phyloP scores from a whole-genome alignment of 2,113 vertebrate species.

The Indicator indicator region DNA sequence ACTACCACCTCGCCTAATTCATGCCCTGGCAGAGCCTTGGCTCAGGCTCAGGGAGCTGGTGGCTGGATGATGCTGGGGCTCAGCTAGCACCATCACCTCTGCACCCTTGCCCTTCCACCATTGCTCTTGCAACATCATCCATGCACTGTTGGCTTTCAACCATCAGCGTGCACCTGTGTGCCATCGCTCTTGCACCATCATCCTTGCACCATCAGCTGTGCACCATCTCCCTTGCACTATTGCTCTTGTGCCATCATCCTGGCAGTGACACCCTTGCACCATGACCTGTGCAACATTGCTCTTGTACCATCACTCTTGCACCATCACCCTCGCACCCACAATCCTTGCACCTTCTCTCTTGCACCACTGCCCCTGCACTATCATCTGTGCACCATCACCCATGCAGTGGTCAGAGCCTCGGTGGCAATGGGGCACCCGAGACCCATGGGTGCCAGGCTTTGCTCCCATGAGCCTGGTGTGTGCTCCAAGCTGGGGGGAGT shows the following conservation, averaged over 20 bases:
- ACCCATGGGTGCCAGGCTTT: not conserved
- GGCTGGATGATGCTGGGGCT: not conserved
- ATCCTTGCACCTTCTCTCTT: too few species aligned
- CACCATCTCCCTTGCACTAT: rapidly evolving
- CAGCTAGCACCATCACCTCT: rapidly evolving
- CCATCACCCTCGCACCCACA: not conserved
- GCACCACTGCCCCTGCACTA: too few species aligned
- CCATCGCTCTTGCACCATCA: not conserved
- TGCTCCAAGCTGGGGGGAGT: not conserved
- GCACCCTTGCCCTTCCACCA: not conserved
- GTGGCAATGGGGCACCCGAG: rapidly evolving
- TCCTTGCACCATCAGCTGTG: not conserved
- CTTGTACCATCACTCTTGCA: rapidly evolving
- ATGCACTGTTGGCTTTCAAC: not conserved
- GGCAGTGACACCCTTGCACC: not conserved
- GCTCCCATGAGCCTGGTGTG: rapidly evolving
- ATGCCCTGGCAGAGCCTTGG: not conserved
- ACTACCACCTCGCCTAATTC: not conserved
- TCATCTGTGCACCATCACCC: not conserved
- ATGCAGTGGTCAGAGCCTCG: not conserved
- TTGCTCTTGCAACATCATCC: too few species aligned
- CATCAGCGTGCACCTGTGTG: not conserved
- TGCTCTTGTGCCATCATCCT: not conserved
- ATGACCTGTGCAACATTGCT: rapidly evolving
- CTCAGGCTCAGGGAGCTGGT: not conserved